Percentiles rank a stretch among this genome's conserved stretches.
phyloP scores from a whole-genome alignment of 2,797 vertebrate genomes.

The Eulemur rubriventer region DNA sequence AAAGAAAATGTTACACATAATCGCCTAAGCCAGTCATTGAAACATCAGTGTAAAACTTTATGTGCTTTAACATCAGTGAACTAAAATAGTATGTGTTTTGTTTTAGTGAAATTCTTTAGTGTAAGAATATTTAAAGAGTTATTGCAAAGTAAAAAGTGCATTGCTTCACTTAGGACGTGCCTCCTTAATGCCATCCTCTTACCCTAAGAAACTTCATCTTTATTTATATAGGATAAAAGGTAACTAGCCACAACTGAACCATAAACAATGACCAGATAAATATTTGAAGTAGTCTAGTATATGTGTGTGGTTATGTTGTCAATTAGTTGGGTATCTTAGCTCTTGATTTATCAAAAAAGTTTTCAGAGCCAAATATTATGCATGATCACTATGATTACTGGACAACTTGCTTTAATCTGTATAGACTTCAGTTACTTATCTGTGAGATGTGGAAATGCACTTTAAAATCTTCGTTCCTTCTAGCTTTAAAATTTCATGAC shows the following conservation, averaged over 20 bases:
- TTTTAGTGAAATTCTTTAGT: background rate
- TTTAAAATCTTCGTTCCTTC: conserved; percentile 30
- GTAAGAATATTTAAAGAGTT: background rate
- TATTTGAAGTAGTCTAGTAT: background rate
- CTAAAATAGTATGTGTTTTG: background rate
- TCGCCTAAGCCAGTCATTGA: background rate
- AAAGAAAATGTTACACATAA: background rate
- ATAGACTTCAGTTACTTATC: conserved; percentile 28
- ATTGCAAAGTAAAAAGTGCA: background rate
- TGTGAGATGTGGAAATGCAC: conserved; percentile 25
- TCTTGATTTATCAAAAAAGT: background rate
- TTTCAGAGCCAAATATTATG: background rate
- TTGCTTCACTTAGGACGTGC: background rate
- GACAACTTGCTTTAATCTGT: background rate
- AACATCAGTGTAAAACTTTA: background rate
- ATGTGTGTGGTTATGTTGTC: background rate
- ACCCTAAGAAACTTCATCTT: background rate
- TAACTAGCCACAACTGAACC: background rate
- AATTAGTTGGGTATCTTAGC: background rate
- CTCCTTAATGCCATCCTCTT: background rate
- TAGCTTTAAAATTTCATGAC: conserved; percentile 60
- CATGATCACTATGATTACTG: background rate
- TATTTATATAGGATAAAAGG: background rate
- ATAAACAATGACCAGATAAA: background rate
- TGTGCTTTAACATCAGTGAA: background rate